These are phyloP conservation scores for Strongylocentrotus purpuratus DNA, from an alignment of 35 echinoderm and acorn worm species.

Conservation along the genomic window DNA sequence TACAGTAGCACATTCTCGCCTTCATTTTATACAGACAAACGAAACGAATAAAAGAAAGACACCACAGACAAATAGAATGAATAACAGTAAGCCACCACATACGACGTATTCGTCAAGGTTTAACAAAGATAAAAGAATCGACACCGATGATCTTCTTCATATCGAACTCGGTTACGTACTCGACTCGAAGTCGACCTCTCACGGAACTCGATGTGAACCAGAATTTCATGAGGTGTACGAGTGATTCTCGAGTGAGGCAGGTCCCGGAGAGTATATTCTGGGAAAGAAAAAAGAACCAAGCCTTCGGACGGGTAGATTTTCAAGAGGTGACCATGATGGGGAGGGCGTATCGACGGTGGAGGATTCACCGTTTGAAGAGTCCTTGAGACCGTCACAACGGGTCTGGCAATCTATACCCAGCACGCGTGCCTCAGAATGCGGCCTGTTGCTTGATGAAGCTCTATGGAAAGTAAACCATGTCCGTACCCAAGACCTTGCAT, in stretches of 20 bases:
- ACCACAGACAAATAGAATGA: no score
- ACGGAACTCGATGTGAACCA: neutral
- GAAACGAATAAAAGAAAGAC: no score
- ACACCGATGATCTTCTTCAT: neutral
- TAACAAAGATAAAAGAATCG: neutral
- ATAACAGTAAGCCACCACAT: neutral
- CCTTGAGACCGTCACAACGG: neutral
- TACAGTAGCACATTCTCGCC: no score
- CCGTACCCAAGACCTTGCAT: neutral
- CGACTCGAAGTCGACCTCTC: neutral
- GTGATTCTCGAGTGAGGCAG: neutral
- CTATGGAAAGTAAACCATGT: neutral
- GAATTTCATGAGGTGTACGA: neutral
- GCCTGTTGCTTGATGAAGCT: neutral
- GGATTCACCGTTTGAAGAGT: neutral
- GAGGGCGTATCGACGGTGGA: neutral
- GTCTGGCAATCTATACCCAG: neutral
- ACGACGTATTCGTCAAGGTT: neutral
- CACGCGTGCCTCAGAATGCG: neutral
- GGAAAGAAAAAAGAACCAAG: neutral
- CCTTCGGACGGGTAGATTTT: neutral
- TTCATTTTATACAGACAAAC: no score
- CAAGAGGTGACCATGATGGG: neutral
- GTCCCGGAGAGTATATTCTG: neutral
- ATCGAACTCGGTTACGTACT: neutral